These are phyloP conservation scores for Chironomus riparius DNA, from an alignment of 2,888 invertebrate species.

Conservation along the genomic window DNA sequence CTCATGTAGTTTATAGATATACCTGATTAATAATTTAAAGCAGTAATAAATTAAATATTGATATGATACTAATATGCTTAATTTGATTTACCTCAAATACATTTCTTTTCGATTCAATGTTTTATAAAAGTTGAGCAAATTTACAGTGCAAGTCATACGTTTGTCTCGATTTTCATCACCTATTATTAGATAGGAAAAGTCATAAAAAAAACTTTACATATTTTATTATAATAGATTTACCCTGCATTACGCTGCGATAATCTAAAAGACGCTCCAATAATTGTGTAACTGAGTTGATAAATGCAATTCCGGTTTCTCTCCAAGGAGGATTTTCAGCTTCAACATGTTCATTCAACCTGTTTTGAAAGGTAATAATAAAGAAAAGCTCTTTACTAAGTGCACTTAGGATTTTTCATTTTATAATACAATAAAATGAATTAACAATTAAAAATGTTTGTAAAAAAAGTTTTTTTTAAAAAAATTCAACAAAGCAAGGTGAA, in stretches of 20 bases:
- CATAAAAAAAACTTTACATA: too few species aligned
- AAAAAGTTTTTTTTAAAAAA: neutral
- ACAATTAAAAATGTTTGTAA: neutral
- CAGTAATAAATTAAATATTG: neutral
- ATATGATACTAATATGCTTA: neutral
- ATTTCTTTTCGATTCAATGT: slow-evolving; percentile 91
- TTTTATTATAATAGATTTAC: too few species aligned
- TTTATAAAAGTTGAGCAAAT: slow-evolving; percentile 90
- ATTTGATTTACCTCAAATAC: slow-evolving; percentile 56
- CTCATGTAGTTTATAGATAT: slow-evolving; percentile 90
- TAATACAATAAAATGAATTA: neutral
- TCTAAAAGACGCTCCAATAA: slow-evolving; percentile 81
- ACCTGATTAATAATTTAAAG: slow-evolving; percentile 43
- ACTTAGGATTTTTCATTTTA: too few species aligned
- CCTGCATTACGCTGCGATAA: slow-evolving; percentile 90
- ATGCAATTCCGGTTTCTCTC: slow-evolving; percentile 86
- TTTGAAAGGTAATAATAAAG: slow-evolving; percentile 26
- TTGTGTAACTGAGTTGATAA: slow-evolving; percentile 84
- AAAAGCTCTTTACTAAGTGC: neutral
- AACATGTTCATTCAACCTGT: slow-evolving; percentile 73
- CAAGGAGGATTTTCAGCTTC: slow-evolving; percentile 76
- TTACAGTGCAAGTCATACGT: slow-evolving; percentile 93
- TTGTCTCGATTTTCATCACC: slow-evolving; percentile 89
- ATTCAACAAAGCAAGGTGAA: neutral
- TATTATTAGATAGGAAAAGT: too few species aligned